phyloP scores from a whole-genome alignment of 2,113 vertebrate species.

The Actenoides hombroni region DNA sequence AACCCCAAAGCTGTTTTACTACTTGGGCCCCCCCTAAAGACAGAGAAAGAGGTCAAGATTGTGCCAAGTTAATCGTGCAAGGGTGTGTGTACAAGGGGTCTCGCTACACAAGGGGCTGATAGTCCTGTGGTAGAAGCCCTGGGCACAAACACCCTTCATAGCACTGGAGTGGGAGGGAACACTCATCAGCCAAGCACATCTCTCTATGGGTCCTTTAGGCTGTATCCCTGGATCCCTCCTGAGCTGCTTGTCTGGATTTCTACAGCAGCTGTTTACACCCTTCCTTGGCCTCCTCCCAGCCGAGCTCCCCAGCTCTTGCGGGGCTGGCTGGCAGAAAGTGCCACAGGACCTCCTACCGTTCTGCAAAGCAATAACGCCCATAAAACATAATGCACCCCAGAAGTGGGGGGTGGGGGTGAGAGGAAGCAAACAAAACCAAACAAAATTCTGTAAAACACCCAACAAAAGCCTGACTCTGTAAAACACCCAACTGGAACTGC shows the following conservation, averaged over 20 bases:
- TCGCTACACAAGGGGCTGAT: background rate
- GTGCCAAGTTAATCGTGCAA: background rate
- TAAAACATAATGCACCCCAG: background rate
- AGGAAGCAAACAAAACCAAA: background rate
- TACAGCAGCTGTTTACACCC: background rate
- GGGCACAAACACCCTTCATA: background rate
- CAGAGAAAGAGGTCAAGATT: background rate
- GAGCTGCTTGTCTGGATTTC: background rate
- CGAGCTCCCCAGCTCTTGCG: background rate
- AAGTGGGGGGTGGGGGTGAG: background rate
- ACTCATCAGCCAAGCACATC: background rate
- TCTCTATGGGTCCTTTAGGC: background rate
- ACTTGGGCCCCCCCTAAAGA: background rate
- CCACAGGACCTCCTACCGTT: background rate
- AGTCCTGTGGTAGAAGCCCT: background rate
- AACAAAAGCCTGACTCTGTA: background rate
- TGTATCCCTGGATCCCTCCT: background rate
- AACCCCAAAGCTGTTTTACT: background rate
- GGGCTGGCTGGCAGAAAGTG: background rate
- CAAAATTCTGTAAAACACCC: background rate
- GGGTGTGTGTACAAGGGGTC: accelerated
- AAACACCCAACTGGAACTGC: background rate
- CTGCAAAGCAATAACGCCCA: background rate
- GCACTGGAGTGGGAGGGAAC: background rate
- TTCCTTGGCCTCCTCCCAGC: background rate